Conservation (phyloP, 2,797 vertebrate genomes). For the Lagocephalus sceleratus region DNA sequence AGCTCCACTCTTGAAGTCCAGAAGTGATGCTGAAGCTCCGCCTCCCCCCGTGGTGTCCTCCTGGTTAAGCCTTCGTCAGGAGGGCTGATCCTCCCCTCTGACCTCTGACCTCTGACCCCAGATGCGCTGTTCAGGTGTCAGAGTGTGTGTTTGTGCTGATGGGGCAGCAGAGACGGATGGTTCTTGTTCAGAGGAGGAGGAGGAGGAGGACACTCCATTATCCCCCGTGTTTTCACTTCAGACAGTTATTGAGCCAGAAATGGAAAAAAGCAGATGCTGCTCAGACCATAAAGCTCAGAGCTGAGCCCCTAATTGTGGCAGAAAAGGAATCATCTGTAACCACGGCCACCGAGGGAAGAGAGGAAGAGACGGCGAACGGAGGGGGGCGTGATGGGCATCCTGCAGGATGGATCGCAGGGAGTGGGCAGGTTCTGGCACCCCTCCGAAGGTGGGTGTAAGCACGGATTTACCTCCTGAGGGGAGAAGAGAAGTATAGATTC, state of each 20-base stretch:
- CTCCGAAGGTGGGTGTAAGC: slow-evolving; percentile 58
- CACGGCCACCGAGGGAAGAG: slow-evolving; percentile 51
- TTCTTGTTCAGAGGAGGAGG: slow-evolving; percentile 47
- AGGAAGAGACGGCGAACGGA: slow-evolving; percentile 33
- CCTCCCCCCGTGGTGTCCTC: no score
- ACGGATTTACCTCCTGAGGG: no score
- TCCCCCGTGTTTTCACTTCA: slow-evolving; percentile 52
- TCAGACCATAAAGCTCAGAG: slow-evolving; percentile 77
- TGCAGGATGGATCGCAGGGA: slow-evolving; percentile 51
- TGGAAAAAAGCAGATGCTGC: slow-evolving; percentile 75
- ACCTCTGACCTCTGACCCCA: no score
- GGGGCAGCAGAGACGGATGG: slow-evolving; percentile 60
- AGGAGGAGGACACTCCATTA: slow-evolving; percentile 38
- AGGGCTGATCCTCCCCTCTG: no score
- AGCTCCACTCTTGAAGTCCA: no score
- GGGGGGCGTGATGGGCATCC: slow-evolving; percentile 48
- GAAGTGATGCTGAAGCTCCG: no score
- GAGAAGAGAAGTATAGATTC: no score
- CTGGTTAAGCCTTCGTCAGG: no score
- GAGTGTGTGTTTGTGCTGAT: slow-evolving; percentile 64
- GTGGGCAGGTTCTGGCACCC: slow-evolving; percentile 70
- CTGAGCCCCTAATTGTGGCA: slow-evolving; percentile 74
- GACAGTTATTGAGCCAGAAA: slow-evolving; percentile 74
- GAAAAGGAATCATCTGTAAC: slow-evolving; percentile 67
- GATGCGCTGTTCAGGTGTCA: slow-evolving; percentile 17